These are phyloP conservation scores for Crocodylus rhombifer DNA, from an alignment of 2,797 vertebrate species.

Conservation along the genomic window DNA sequence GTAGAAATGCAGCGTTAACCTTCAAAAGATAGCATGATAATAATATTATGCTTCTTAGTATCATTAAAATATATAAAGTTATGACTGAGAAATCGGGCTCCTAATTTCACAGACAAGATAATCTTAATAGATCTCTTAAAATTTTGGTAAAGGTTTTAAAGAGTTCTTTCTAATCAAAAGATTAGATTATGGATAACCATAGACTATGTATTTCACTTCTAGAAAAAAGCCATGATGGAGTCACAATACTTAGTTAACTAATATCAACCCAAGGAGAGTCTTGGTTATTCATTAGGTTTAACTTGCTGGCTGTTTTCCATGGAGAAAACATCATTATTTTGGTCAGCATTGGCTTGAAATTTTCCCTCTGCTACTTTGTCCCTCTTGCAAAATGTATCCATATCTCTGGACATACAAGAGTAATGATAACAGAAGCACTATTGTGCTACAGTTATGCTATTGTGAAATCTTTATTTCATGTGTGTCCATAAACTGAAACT, in stretches of 20 bases:
- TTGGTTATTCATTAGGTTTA: not conserved
- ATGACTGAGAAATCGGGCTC: not conserved
- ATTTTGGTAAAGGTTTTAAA: not conserved
- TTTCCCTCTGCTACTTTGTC: no score
- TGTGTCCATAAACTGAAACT: rapidly evolving
- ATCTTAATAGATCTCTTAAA: not conserved
- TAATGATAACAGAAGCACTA: not conserved
- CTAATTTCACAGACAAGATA: not conserved
- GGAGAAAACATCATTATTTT: not conserved
- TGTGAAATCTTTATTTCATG: not conserved
- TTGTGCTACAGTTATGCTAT: not conserved
- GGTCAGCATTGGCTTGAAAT: not conserved
- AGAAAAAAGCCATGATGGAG: not conserved
- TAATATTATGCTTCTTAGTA: not conserved
- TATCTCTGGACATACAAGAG: not conserved
- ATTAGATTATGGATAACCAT: no score
- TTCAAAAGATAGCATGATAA: not conserved
- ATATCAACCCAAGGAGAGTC: not conserved
- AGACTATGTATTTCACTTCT: no score
- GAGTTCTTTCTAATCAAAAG: not conserved
- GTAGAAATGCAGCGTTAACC: not conserved
- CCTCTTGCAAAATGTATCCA: not conserved
- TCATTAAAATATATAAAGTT: not conserved
- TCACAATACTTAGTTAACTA: not conserved
- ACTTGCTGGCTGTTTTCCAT: not conserved